phyloP scores from a whole-genome alignment of 2,113 vertebrate species.

The Paramisgurnus dabryanus region DNA sequence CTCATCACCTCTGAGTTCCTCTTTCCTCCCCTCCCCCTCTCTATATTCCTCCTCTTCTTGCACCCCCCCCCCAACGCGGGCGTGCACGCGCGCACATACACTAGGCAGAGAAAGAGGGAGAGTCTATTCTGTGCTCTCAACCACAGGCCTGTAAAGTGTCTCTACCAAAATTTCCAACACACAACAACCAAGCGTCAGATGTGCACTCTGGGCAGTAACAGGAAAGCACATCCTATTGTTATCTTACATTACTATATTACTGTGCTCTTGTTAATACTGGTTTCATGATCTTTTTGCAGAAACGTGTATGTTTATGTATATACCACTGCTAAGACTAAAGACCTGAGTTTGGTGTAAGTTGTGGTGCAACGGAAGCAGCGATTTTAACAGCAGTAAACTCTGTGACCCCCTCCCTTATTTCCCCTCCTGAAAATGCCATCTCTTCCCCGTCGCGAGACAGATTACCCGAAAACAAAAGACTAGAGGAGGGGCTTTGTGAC shows the following conservation, averaged over 20 bases:
- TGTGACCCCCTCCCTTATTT: slow-evolving; percentile 53
- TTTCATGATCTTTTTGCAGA: background rate
- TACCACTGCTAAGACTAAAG: background rate
- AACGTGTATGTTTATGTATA: background rate
- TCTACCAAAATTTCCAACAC: too few relatives aligned
- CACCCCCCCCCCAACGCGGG: slow-evolving; percentile 14
- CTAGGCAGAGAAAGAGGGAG: background rate
- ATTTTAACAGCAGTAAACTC: slow-evolving; percentile 41
- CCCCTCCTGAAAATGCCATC: slow-evolving; percentile 62
- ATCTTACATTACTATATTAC: background rate
- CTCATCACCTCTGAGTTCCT: slow-evolving; percentile 59
- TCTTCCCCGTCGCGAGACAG: slow-evolving; percentile 62
- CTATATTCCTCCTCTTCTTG: slow-evolving; percentile 52
- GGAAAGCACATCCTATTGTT: slow-evolving; percentile 18
- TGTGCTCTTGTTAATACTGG: background rate
- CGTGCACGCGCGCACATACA: slow-evolving; percentile 30
- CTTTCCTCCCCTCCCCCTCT: slow-evolving; percentile 57
- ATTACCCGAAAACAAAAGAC: slow-evolving; percentile 76
- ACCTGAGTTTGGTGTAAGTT: slow-evolving; percentile 5
- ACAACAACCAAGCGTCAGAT: background rate
- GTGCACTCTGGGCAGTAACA: background rate
- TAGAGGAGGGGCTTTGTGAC: slow-evolving; percentile 70
- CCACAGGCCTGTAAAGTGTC: slow-evolving; percentile 29
- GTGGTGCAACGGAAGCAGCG: slow-evolving; percentile 7
- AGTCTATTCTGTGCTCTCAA: slow-evolving; percentile 34